Conservation (phyloP, 1,140 invertebrate genomes). For the Camponotus vicinus region DNA sequence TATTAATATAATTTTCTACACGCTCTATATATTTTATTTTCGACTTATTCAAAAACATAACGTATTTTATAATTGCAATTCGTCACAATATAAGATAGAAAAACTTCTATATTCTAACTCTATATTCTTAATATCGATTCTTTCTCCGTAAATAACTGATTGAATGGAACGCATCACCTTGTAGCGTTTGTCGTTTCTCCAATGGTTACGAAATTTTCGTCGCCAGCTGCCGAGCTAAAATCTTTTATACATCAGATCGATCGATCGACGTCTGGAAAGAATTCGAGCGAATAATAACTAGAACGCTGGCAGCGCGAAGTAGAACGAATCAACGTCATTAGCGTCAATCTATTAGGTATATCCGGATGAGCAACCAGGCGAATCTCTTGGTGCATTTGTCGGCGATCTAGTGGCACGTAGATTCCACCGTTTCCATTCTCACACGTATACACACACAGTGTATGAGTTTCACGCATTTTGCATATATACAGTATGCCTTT, state of each 20-base stretch:
- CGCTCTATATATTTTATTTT: neutral
- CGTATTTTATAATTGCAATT: conserved; percentile 11
- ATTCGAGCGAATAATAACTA: conserved; percentile 61
- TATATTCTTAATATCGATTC: neutral
- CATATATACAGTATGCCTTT: conserved; percentile 33
- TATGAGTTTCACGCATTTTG: conserved; percentile 51
- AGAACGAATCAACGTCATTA: conserved; percentile 80
- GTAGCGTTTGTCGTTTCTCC: neutral
- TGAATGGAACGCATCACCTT: neutral
- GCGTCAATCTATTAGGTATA: conserved; percentile 57
- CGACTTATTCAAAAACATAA: neutral
- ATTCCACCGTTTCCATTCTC: conserved; percentile 35
- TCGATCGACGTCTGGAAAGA: conserved; percentile 59
- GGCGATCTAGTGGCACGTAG: conserved; percentile 68
- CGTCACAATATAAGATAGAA: too few relatives aligned
- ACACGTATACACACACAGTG: neutral
- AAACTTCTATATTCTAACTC: neutral
- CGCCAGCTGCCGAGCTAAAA: conserved; percentile 67
- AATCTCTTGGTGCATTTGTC: conserved; percentile 43
- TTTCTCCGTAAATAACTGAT: conserved; percentile 36
- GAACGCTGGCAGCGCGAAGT: conserved; percentile 63
- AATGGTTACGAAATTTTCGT: conserved; percentile 54
- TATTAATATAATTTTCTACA: neutral
- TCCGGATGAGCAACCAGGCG: conserved; percentile 66
- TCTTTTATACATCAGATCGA: conserved; percentile 55